Evolutionary conservation across 2,797 vertebrate species (phyloP), one percentile per base, ranked within the genome.

Genomic region (Rhinoraja longicauda): DNA sequence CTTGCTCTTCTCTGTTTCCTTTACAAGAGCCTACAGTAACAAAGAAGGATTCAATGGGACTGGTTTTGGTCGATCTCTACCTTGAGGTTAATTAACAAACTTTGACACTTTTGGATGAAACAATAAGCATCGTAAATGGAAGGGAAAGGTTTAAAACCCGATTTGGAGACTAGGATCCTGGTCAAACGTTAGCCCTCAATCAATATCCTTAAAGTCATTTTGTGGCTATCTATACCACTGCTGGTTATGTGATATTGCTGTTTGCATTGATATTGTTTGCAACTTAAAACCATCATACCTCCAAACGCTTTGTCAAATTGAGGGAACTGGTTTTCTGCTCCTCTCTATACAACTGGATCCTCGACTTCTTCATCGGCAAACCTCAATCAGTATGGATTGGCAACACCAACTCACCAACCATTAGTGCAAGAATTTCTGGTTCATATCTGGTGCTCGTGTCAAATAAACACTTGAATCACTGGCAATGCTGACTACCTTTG

Each of bases 1-100:
- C 95, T 98, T 98, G 94, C 95, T 97, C 94, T 94, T 95, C 94
- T 98, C 97, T 93, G 97, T 96, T 94, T 98, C 97, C 94, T 96
- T 97, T 93, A 98, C 95, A 93, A 97, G 96, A 93, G 94, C 96
- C 98, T 98, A 93, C 0, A 1, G 76, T 73, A 92, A 64, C n/a
- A 93, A 93, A 75, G 64, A 36, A 64, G 0, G 62, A 36, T 17
- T 67, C 64, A 8, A 67, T 19, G 17, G 29, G 29, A 59, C 26
- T 21, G n/a, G 59, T 9, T 19, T 64, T 64, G 59, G 19, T 32
- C n/a, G 2, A 21, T 88, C 21, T 12, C 81, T n/a, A 59, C 7
- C 59, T 36, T 67, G 15, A 21, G 8, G 36, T 86, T 26, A 73
- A 73, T 73, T 29, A 17, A 62, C 57, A 62, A 62, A 86, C 45